Evolutionary conservation across 2,888 invertebrate genomes (phyloP).

Genomic region (Proisotoma minuta): DNA sequence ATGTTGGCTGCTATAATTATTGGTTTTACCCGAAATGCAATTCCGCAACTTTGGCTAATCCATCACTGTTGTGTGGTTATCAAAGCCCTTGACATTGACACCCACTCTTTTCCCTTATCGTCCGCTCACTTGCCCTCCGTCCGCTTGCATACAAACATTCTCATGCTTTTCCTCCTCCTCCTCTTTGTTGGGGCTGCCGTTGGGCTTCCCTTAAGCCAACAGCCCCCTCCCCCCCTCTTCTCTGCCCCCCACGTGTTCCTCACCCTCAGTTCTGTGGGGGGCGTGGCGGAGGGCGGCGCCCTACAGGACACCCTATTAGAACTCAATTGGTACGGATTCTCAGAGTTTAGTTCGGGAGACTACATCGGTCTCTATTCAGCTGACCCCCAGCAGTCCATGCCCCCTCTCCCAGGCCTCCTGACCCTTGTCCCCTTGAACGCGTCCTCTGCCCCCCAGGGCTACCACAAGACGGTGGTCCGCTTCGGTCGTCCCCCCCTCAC

Average conservation of each 20-base stretch:
- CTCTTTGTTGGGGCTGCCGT: no score
- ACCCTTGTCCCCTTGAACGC: conserved; percentile 7
- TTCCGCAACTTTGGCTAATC: no score
- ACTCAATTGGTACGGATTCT: conserved; percentile 39
- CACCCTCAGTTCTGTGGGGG: conserved; percentile 23
- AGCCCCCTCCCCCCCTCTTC: no score
- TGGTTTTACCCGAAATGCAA: no score
- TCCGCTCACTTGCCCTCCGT: no score
- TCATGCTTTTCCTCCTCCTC: no score
- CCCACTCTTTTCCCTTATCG: no score
- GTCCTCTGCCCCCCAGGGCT: conserved; percentile 9
- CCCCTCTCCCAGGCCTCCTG: background rate
- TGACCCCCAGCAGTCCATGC: conserved; percentile 43
- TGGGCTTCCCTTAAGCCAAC: no score
- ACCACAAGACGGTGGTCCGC: conserved; percentile 19
- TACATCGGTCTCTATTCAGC: conserved; percentile 49
- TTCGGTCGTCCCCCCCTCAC: conserved; percentile 15
- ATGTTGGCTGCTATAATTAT: no score
- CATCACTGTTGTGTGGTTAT: no score
- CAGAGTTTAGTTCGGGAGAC: conserved; percentile 22
- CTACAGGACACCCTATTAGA: conserved; percentile 27
- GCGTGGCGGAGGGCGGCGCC: conserved; percentile 11
- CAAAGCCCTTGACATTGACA: no score
- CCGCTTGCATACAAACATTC: no score
- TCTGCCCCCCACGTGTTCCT: conserved; percentile 36